Evolutionary conservation across 2,888 invertebrate species (phyloP).

Genomic region (Pycnomerus fuliginosus): DNA sequence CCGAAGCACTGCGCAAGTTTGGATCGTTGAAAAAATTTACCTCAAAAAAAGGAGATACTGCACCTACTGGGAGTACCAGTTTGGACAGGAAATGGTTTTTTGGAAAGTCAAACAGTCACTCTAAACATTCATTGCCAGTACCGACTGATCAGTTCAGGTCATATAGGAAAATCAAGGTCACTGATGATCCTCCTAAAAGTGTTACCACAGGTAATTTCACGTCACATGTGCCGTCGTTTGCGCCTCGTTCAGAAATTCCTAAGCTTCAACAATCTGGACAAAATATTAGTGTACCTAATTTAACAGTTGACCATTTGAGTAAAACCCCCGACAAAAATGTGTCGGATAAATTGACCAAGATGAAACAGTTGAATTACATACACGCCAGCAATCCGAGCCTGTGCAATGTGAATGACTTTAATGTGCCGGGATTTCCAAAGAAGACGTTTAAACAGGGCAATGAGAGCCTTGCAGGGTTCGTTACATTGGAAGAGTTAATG

Average conservation of each 20-base stretch:
- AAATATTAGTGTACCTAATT: constrained; percentile 47
- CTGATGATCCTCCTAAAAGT: constrained; percentile 46
- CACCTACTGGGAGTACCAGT: constrained; percentile 62
- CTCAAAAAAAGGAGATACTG: constrained; percentile 51
- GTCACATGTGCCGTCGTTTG: constrained; percentile 49
- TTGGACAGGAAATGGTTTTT: constrained; percentile 72
- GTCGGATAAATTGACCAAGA: constrained; percentile 30
- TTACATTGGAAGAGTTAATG: constrained; percentile 80
- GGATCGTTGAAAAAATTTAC: constrained; percentile 72
- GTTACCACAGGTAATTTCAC: constrained; percentile 51
- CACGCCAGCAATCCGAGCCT: constrained; percentile 73
- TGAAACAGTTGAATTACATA: constrained; percentile 62
- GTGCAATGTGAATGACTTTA: constrained; percentile 59
- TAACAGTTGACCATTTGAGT: constrained; percentile 36
- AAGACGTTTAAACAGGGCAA: constrained; percentile 49
- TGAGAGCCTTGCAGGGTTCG: constrained; percentile 66
- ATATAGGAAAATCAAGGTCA: constrained; percentile 63
- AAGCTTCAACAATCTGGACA: constrained; percentile 38
- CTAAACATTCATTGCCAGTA: constrained; percentile 65
- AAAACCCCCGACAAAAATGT: constrained; percentile 8
- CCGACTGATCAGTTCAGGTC: constrained; percentile 79
- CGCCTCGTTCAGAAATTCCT: constrained; percentile 33
- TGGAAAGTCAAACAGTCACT: constrained; percentile 47
- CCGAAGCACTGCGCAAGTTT: constrained; percentile 59
- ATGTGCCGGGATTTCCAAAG: constrained; percentile 41